Conservation (phyloP, 2,888 invertebrate genomes). For the Copidosoma aretas region DNA sequence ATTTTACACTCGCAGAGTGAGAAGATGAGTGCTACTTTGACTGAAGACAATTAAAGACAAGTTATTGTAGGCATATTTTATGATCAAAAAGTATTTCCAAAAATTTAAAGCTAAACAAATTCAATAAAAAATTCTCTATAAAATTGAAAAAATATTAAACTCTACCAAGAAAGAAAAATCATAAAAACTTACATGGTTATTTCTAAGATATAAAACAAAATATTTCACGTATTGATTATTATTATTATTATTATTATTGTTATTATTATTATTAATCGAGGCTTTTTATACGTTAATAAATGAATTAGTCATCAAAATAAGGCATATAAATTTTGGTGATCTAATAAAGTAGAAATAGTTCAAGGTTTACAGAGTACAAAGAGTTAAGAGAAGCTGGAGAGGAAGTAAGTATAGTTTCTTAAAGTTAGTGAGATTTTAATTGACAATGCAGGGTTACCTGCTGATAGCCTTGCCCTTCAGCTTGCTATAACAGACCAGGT, state of each 20-base stretch:
- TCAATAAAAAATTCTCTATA: not conserved
- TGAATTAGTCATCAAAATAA: conserved; percentile 5
- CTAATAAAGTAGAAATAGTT: conserved; percentile 12
- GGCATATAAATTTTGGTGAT: not conserved
- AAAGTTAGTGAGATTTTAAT: conserved; percentile 1
- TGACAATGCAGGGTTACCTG: conserved; percentile 73
- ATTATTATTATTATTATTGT: not conserved
- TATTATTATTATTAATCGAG: conserved; percentile 3
- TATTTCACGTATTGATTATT: not conserved
- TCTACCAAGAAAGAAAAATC: not conserved
- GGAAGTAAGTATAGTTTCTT: conserved; percentile 7
- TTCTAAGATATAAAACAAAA: conserved; percentile 3
- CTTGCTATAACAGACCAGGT: conserved; percentile 72
- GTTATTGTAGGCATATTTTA: not conserved
- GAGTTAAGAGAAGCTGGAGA: conserved; percentile 8
- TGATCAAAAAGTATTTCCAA: not conserved
- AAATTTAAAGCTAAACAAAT: not conserved
- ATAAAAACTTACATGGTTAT: not conserved
- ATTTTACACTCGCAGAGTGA: conserved; percentile 3
- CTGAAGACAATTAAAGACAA: conserved; percentile 4
- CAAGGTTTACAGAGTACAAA: conserved; percentile 21
- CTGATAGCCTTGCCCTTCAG: conserved; percentile 81
- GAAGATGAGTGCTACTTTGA: conserved; percentile 16
- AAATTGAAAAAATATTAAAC: not conserved
- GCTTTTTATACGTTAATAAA: conserved; percentile 6